phyloP scores from a whole-genome alignment of 2,888 invertebrate genomes.

The Xylota sylvarum region DNA sequence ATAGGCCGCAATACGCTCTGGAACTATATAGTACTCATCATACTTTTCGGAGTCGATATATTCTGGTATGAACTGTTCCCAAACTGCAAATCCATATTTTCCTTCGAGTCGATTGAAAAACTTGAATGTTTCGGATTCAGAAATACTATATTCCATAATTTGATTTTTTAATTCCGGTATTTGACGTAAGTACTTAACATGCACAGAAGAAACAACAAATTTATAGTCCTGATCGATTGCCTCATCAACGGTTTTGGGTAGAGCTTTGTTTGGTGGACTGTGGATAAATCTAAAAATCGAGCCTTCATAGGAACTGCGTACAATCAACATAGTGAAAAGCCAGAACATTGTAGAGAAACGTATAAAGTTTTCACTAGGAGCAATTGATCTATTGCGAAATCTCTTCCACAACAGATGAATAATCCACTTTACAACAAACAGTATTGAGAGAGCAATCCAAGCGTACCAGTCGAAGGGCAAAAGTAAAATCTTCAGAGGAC shows the following conservation, averaged over 20 bases:
- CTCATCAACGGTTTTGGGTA: no score
- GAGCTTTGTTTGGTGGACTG: background rate
- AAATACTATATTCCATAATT: background rate
- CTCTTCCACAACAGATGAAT: no score
- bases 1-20: background rate
- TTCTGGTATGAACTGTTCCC: background rate
- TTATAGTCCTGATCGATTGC: no score
- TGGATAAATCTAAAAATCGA: slow-evolving; percentile 30
- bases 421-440: no score
- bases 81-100: background rate
- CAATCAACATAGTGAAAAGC: slow-evolving; percentile 14
- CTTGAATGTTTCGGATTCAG: background rate
- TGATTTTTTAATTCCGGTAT: slow-evolving; percentile 7
- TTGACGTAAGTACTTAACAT: background rate
- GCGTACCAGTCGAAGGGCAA: slow-evolving; percentile 23
- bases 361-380: background rate
- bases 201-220: background rate
- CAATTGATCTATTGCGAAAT: background rate
- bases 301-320: slow-evolving; percentile 46
- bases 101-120: background rate
- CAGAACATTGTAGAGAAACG: slow-evolving; percentile 9
- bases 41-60: background rate
- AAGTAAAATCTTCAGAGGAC: background rate
- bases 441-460: no score
- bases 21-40: background rate